Conservation (phyloP, 64 coral and sea anemone genomes). For the Catalaphyllia jardinei region DNA sequence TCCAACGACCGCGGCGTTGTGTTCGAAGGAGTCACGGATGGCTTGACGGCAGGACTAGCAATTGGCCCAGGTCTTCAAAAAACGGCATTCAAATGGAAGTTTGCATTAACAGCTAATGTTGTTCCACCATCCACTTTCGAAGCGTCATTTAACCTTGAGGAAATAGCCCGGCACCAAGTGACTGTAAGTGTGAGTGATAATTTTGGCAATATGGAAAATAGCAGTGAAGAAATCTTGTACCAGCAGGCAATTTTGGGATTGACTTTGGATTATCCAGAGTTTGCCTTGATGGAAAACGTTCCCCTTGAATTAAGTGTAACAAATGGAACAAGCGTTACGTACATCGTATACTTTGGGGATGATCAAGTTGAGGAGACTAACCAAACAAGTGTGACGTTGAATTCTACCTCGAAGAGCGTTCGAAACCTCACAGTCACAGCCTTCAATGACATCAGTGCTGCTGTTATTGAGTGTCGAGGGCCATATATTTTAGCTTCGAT, state of each 20-base stretch:
- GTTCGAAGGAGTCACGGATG: not conserved
- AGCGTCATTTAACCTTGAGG: conserved; percentile 14
- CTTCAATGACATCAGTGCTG: conserved; percentile 1
- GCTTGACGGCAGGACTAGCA: not conserved
- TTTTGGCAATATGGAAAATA: not conserved
- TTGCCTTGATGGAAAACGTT: not conserved
- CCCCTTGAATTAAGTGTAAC: conserved; percentile 27
- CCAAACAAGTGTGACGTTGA: not conserved
- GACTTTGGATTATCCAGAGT: conserved; percentile 23
- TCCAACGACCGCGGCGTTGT: not conserved
- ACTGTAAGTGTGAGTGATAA: not conserved
- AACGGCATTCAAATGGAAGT: not conserved
- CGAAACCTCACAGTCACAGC: not conserved
- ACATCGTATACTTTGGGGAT: conserved; percentile 48
- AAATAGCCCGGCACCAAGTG: not conserved
- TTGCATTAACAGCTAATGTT: conserved; percentile 12
- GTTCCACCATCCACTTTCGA: not conserved
- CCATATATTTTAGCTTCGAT: not conserved
- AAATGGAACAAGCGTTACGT: conserved; percentile 51
- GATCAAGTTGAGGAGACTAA: not conserved
- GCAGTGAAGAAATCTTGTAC: not conserved
- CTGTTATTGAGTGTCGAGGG: not conserved
- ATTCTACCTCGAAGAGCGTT: not conserved
- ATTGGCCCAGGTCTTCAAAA: not conserved
- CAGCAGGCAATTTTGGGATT: conserved; percentile 39